Evolutionary conservation across 37 sponge, comb jelly and placozoan genomes (phyloP).

Genomic region (Spongia lamella): DNA sequence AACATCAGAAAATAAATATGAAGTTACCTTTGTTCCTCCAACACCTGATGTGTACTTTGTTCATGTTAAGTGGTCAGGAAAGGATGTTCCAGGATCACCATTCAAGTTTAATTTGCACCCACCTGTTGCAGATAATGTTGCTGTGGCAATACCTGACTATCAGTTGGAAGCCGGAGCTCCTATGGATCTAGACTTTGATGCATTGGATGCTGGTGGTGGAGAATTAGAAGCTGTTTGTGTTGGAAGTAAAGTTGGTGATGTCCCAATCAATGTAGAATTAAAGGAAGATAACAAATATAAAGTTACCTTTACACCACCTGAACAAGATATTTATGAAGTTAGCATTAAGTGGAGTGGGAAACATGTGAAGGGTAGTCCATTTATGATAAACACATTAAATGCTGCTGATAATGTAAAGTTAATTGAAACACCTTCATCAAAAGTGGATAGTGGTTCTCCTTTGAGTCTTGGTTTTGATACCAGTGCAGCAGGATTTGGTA

Average conservation of each 20-base stretch:
- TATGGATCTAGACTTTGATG: conserved; percentile 40
- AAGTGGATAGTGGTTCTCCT: conserved; percentile 13
- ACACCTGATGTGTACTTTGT: conserved; percentile 43
- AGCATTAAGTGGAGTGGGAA: conserved; percentile 59
- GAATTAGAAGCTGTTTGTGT: conserved; percentile 44
- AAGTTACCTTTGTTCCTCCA: conserved; percentile 26
- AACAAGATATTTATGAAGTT: conserved; percentile 50
- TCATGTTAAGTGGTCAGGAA: conserved; percentile 47
- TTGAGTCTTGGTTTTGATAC: conserved; percentile 48
- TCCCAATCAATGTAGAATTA: conserved; percentile 14
- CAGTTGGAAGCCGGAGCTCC: conserved; percentile 55
- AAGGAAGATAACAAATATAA: conserved; percentile 25
- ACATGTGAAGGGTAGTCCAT: conserved; percentile 60
- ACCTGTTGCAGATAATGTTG: conserved; percentile 44
- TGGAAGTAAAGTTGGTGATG: conserved; percentile 22
- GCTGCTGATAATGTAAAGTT: conserved; percentile 50
- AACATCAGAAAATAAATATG: conserved; percentile 29
- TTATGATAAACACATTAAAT: conserved; percentile 31
- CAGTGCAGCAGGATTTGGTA: conserved; percentile 57
- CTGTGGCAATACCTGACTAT: conserved; percentile 24
- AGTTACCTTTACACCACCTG: conserved; percentile 26
- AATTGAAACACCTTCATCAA: conserved; percentile 14
- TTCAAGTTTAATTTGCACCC: conserved; percentile 43
- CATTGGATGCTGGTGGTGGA: conserved; percentile 42
- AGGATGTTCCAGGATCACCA: conserved; percentile 55